These are phyloP conservation scores for Progne subis DNA, from an alignment of 2,113 vertebrate species.

Conservation along the genomic window DNA sequence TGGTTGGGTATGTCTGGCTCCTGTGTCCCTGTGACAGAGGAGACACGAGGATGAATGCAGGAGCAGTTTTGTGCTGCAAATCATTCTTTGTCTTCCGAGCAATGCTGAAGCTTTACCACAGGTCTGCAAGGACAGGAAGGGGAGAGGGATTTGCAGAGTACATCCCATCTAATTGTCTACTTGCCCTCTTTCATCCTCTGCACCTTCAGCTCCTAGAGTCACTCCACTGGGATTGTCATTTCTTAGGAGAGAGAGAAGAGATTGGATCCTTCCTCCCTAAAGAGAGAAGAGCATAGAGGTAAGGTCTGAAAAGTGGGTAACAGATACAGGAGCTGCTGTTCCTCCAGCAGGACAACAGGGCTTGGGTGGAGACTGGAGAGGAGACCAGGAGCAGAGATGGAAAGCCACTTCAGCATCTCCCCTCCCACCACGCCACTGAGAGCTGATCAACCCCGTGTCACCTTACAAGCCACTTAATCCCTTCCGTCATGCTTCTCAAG, in stretches of 20 bases:
- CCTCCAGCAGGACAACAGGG: not conserved
- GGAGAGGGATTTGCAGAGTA: not conserved
- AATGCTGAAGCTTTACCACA: not conserved
- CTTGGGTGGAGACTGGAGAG: not conserved
- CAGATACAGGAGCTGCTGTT: not conserved
- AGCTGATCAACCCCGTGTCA: slow-evolving; percentile 54
- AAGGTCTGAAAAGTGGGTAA: not conserved
- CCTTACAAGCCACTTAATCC: slow-evolving; percentile 69
- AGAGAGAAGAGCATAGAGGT: not conserved
- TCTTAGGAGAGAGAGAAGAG: not conserved
- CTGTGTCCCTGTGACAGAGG: not conserved
- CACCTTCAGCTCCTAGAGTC: not conserved
- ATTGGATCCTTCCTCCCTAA: not conserved
- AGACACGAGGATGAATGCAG: not conserved
- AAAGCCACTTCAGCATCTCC: slow-evolving; percentile 20
- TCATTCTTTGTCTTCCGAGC: not conserved
- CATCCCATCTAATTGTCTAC: not conserved
- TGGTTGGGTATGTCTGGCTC: not conserved
- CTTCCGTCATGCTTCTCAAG: slow-evolving; percentile 61
- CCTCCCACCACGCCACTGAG: not conserved
- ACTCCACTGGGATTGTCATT: not conserved
- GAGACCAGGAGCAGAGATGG: not conserved
- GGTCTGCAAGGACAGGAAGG: not conserved
- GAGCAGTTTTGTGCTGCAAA: not conserved
- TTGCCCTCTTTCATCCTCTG: not conserved